Evolutionary conservation across 2,888 invertebrate species (phyloP).

Genomic region (Nymphalis c-album): DNA sequence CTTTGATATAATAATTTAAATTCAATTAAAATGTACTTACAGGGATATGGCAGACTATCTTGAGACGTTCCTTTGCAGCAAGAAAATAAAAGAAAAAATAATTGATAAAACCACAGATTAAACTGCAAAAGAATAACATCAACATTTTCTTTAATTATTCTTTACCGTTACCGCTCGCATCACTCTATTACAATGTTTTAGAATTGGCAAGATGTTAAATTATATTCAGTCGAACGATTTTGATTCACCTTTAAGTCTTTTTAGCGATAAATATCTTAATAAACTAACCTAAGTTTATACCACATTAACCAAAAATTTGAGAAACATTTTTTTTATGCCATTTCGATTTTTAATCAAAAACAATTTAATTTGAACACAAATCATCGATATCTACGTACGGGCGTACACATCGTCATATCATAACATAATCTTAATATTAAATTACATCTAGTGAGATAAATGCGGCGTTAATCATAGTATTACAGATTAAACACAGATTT

Average conservation of each 20-base stretch:
- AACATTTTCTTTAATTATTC: conserved; percentile 39
- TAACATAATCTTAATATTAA: conserved; percentile 16
- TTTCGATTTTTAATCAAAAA: conserved; percentile 22
- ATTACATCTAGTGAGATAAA: conserved; percentile 36
- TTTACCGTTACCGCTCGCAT: conserved; percentile 34
- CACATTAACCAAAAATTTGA: not conserved
- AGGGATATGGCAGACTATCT: conserved; percentile 83
- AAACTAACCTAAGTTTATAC: conserved; percentile 1
- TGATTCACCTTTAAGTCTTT: conserved; percentile 37
- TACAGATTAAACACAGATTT: conserved; percentile 4
- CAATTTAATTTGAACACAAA: conserved; percentile 28
- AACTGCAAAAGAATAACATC: conserved; percentile 29
- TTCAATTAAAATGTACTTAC: conserved; percentile 74
- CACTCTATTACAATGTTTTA: conserved; percentile 40
- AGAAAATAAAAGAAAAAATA: conserved; percentile 49
- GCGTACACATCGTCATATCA: conserved; percentile 14
- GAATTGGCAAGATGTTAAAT: conserved; percentile 70
- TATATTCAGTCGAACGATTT: conserved; percentile 55
- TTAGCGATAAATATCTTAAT: conserved; percentile 15
- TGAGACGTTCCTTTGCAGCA: conserved; percentile 82
- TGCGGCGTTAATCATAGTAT: conserved; percentile 26
- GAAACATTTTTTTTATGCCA: conserved; percentile 9
- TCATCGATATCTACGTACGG: conserved; percentile 2
- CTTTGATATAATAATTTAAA: conserved; percentile 23
- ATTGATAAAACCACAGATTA: conserved; percentile 40